These are phyloP conservation scores for Harlomillsia oculata DNA, from an alignment of 1,140 invertebrate genomes.

Conservation along the genomic window DNA sequence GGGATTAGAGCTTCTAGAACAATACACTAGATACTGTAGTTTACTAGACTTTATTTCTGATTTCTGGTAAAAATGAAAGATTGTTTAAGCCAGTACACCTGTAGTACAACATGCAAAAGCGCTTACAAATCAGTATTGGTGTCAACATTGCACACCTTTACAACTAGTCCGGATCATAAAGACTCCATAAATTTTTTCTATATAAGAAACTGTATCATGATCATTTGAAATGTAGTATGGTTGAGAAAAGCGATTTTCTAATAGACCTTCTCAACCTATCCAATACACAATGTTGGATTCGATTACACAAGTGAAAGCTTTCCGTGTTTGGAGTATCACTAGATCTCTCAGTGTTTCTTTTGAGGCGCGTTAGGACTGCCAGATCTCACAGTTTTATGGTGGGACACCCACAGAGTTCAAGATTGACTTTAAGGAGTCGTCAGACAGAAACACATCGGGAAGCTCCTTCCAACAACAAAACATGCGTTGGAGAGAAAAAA, in stretches of 20 bases:
- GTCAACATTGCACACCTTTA: no score
- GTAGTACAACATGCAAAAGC: no score
- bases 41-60: not conserved
- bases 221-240: not conserved
- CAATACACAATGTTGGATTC: not conserved
- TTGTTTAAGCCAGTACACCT: no score
- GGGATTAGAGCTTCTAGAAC: not conserved
- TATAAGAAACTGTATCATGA: not conserved
- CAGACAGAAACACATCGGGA: no score
- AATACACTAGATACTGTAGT: not conserved
- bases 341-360: not conserved
- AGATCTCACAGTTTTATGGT: constrained; percentile 13
- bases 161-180: no score
- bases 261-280: no score
- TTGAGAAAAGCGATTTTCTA: not conserved
- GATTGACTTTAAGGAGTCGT: constrained; percentile 15
- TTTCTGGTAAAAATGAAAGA: no score
- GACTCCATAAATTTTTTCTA: no score
- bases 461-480: not conserved
- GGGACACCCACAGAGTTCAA: constrained; percentile 11
- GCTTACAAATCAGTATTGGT: no score
- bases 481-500: not conserved
- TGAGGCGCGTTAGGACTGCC: not conserved
- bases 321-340: not conserved
- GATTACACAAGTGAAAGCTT: not conserved